Evolutionary conservation across 1,140 invertebrate genomes (phyloP).

Genomic region (Caerostris darwini): DNA sequence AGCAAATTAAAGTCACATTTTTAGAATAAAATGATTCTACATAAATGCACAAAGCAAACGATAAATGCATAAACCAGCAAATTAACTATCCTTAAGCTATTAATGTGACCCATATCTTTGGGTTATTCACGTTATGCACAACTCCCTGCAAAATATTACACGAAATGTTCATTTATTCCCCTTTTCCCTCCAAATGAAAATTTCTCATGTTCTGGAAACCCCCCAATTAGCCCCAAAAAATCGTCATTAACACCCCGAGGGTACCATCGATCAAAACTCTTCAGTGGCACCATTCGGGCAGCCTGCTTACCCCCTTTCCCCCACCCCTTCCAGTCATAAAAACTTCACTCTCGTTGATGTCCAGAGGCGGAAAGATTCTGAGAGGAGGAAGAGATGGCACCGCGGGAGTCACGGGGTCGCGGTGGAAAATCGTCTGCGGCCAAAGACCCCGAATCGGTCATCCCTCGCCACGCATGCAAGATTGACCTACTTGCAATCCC

Average conservation of each 20-base stretch:
- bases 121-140: background rate
- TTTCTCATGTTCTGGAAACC: background rate
- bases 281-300: background rate
- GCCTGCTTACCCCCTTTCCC: background rate
- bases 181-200: background rate
- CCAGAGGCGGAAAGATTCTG: background rate
- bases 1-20: no score
- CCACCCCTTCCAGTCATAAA: background rate
- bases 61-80: background rate
- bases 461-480: background rate
- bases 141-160: background rate
- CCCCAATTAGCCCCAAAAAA: slow-evolving; percentile 22
- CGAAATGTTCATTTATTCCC: background rate
- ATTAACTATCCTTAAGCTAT: background rate
- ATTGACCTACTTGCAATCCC: background rate
- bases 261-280: background rate
- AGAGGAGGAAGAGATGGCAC: background rate
- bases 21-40: background rate
- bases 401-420: background rate
- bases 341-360: background rate
- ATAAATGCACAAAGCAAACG: background rate
- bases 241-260: background rate
- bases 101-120: background rate
- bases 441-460: slow-evolving; percentile 34
- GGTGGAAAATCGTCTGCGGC: slow-evolving; percentile 34